Evolutionary conservation across 2,888 invertebrate genomes (phyloP), one percentile per base, ranked within the genome.

Genomic region (Acrobasis repandana): DNA sequence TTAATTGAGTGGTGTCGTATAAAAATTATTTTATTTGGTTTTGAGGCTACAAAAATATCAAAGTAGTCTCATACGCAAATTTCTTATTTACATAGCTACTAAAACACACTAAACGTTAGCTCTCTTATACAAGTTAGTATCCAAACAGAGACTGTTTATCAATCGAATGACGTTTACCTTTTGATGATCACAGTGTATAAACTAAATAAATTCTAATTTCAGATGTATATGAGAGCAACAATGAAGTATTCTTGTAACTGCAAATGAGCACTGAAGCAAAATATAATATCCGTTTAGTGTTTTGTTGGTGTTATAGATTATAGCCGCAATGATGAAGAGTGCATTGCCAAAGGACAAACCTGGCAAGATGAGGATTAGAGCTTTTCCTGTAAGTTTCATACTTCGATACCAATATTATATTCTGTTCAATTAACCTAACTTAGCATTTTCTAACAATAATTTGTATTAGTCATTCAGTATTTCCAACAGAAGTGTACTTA

Each of bases 311-410:
- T 76, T 75, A 77, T 69, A 74, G 70, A 76, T 72, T 68, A 72
- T 74, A 77, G 75, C 74, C 74, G 83, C 80, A 87, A 95, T 94
- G 93, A 95, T 95, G 94, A 95, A 95, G 92, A 94, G 95, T 86
- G 93, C 95, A 77, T 93, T 96, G 90, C 95, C 96, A 77, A 97
- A 97, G 92, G 97, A 97, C 93, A 97, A 97, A 93, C 96, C 91
- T 63, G 89, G 96, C 93, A 98, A 98, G 93, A 98, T 98, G 98
- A 95, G 99, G 85, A 99, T 99, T 85, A 95, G 98, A 90, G 98
- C 98, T 75, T 99, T 99, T 93, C 98, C 98, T 88, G 98, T 98
- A 93, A 98, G 97, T 95, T 59, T 52, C 54, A 18, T 36, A 8
- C 54, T n/a, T n/a, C n/a, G n/a, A n/a, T n/a, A n/a, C 49, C 9